Percentiles rank a stretch among this genome's conserved stretches.
Evolutionary conservation across 2,888 invertebrate genomes (phyloP).

Genomic region (Lottia scabra): DNA sequence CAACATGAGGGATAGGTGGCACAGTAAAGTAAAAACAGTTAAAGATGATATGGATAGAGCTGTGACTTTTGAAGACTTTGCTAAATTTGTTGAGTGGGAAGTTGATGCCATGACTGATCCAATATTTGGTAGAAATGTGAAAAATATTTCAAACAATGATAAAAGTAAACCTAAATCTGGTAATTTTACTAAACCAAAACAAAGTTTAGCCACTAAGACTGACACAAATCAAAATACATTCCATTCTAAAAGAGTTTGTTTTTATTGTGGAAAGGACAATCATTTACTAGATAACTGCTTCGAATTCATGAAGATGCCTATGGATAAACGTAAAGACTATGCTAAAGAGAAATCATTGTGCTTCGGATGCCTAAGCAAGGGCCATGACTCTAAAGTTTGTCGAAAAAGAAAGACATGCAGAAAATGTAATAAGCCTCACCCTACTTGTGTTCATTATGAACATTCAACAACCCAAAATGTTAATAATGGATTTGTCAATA

Average conservation of each 20-base stretch:
- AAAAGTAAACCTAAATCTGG: background rate
- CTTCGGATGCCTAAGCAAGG: background rate
- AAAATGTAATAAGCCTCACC: slow-evolving; percentile 1
- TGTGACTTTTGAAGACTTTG: background rate
- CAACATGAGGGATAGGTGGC: background rate
- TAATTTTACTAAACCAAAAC: background rate
- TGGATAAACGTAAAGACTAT: background rate
- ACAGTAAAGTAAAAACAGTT: background rate
- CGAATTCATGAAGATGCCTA: background rate
- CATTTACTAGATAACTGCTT: background rate
- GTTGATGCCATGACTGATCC: background rate
- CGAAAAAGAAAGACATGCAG: background rate
- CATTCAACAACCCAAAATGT: background rate
- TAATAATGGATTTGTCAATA: no score
- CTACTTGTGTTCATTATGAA: background rate
- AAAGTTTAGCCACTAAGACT: background rate
- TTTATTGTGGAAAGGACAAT: background rate
- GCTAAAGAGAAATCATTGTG: background rate
- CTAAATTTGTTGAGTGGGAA: background rate
- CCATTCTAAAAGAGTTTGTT: background rate
- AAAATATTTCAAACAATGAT: background rate
- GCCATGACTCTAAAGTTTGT: background rate
- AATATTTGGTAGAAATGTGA: background rate
- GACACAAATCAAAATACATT: background rate
- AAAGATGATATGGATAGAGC: background rate